A percentile compares a stretch with the other conserved stretches of the same genome.
Evolutionary conservation across 2,888 invertebrate genomes (phyloP).

Genomic region (Agriotes lineatus): DNA sequence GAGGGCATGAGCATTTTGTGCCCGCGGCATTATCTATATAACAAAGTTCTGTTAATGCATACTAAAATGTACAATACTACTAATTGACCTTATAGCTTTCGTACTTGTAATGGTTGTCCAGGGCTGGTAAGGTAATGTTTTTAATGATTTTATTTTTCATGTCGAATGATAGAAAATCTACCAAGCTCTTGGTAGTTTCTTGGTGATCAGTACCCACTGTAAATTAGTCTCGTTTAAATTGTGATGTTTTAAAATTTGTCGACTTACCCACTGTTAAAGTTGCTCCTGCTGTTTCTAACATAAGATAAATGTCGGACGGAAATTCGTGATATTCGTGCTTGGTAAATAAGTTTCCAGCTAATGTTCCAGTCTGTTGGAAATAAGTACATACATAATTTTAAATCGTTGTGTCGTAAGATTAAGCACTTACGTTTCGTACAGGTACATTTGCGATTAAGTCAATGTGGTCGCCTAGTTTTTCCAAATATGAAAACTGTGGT

Average conservation of each 20-base stretch:
- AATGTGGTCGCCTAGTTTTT: slow-evolving; percentile 72
- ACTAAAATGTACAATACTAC: not conserved
- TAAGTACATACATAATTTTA: not conserved
- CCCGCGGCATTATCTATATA: slow-evolving; percentile 76
- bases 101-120: slow-evolving; percentile 60
- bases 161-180: slow-evolving; percentile 41
- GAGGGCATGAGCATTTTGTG: slow-evolving; percentile 79
- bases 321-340: slow-evolving; percentile 78
- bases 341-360: slow-evolving; percentile 80
- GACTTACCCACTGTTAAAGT: slow-evolving; percentile 43
- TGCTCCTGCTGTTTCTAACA: slow-evolving; percentile 73
- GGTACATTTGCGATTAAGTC: slow-evolving; percentile 79
- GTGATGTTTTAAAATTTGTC: too few species aligned
- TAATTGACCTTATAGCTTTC: slow-evolving; percentile 36
- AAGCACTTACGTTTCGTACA: slow-evolving; percentile 76
- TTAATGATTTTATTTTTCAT: slow-evolving; percentile 61
- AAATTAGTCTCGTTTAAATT: too few species aligned
- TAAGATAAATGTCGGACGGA: slow-evolving; percentile 79
- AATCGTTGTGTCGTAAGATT: not conserved
- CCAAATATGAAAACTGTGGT: slow-evolving; percentile 71
- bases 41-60: not conserved
- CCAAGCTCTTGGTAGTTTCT: slow-evolving; percentile 42
- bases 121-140: slow-evolving; percentile 66
- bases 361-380: slow-evolving; percentile 71
- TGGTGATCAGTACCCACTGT: slow-evolving; percentile 53